phyloP scores from a whole-genome alignment of 2,113 vertebrate species.

The Vanacampus margaritifer region DNA sequence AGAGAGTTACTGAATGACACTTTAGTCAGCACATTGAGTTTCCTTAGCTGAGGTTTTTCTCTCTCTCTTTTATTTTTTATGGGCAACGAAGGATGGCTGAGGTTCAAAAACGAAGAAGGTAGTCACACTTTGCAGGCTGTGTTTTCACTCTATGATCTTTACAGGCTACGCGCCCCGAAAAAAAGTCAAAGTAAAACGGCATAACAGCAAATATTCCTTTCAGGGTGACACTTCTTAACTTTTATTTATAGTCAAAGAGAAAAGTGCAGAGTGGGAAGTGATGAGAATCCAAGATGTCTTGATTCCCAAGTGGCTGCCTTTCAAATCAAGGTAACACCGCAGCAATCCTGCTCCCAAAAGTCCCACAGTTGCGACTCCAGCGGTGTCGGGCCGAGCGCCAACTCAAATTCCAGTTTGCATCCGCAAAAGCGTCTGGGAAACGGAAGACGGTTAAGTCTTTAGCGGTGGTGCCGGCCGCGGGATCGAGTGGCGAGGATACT shows the following conservation, averaged over 20 bases:
- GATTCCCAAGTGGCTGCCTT: conserved; percentile 15
- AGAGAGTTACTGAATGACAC: too few relatives aligned
- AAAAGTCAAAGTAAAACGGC: not conserved
- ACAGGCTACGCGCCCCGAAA: not conserved
- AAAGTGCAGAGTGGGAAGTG: not conserved
- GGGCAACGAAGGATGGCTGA: not conserved
- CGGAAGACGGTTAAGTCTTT: conserved; percentile 59
- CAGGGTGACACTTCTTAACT: not conserved
- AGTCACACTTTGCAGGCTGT: not conserved
- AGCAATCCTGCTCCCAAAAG: conserved; percentile 52
- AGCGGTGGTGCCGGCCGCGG: conserved; percentile 32
- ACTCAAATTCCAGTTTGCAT: conserved; percentile 64
- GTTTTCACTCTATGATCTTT: not conserved
- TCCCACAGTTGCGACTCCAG: conserved; percentile 48
- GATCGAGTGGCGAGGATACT: conserved; percentile 55
- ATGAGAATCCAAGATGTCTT: not conserved
- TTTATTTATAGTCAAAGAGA: too few relatives aligned
- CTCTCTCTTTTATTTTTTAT: too few relatives aligned
- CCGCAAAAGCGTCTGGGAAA: conserved; percentile 54
- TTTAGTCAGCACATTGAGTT: too few relatives aligned
- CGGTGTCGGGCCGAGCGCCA: conserved; percentile 43
- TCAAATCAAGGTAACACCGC: conserved; percentile 29
- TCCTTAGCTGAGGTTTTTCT: too few relatives aligned
- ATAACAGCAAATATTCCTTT: not conserved
- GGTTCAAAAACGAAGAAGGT: too few relatives aligned